These are phyloP conservation scores for Luperina testacea DNA, from an alignment of 2,888 invertebrate genomes.

Conservation along the genomic window DNA sequence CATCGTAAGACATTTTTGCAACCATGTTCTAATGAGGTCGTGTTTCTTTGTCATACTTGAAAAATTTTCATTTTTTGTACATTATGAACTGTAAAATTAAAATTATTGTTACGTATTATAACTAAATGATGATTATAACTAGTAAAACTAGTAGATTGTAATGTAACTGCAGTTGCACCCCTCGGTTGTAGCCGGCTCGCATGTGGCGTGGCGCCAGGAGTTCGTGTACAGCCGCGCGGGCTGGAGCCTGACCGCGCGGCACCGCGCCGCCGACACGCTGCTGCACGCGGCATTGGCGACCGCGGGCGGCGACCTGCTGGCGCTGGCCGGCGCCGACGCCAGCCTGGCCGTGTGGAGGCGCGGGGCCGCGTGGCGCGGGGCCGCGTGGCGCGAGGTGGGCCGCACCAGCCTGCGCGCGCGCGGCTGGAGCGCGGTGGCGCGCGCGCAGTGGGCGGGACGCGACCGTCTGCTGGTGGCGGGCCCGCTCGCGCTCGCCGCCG, in stretches of 20 bases:
- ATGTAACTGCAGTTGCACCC: not conserved
- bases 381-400: conserved; percentile 59
- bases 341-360: conserved; percentile 55
- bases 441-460: conserved; percentile 67
- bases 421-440: conserved; percentile 72
- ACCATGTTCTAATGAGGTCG: no score
- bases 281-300: conserved; percentile 65
- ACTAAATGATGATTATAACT: no score
- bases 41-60: no score
- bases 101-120: no score
- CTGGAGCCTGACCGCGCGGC: conserved; percentile 62
- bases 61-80: no score
- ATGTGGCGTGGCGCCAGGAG: conserved; percentile 75
- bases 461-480: conserved; percentile 77
- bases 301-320: conserved; percentile 61
- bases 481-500: conserved; percentile 73
- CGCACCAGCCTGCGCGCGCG: conserved; percentile 59
- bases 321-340: conserved; percentile 72
- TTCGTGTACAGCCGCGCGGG: conserved; percentile 68
- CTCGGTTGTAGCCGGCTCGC: conserved; percentile 1
- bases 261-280: conserved; percentile 60
- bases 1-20: no score
- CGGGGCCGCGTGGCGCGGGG: not conserved
- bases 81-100: no score
- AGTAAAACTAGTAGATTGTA: no score